A percentile compares a stretch with the other conserved stretches of the same genome.
Evolutionary conservation across 2,113 vertebrate species (phyloP).

Genomic region (Osmerus mordax): DNA sequence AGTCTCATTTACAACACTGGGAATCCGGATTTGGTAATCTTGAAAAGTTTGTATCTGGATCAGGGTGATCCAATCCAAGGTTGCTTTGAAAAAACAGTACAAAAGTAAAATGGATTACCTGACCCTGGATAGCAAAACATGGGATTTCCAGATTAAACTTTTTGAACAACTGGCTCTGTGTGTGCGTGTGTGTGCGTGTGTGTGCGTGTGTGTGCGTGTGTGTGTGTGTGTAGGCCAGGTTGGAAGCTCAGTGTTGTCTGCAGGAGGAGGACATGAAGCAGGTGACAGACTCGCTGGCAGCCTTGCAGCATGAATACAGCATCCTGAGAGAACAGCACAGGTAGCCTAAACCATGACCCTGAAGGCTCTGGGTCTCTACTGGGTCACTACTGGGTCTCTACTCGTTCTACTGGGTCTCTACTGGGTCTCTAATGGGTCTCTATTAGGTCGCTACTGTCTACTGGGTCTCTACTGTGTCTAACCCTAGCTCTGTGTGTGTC

Average conservation of each 20-base stretch:
- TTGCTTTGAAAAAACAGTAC: no score
- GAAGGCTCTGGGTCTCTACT: background rate
- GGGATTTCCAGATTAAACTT: no score
- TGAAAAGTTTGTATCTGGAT: no score
- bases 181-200: conserved; percentile 8
- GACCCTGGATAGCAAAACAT: no score
- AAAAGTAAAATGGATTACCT: no score
- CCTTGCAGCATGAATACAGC: conserved; percentile 67
- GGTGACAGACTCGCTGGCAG: conserved; percentile 61
- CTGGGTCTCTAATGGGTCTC: no score
- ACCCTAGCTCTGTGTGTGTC: background rate
- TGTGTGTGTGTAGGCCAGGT: conserved; percentile 57
- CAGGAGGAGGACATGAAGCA: conserved; percentile 70
- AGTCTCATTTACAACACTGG: no score
- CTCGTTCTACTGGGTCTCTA: no score
- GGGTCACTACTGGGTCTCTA: no score
- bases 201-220: conserved; percentile 5
- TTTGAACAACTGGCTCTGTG: background rate
- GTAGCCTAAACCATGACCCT: conserved; percentile 36
- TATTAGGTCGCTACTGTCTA: background rate
- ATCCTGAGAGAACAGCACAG: conserved; percentile 72
- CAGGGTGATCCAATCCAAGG: no score
- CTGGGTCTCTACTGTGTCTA: background rate
- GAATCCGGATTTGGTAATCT: no score
- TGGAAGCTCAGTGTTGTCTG: conserved; percentile 70